These are phyloP conservation scores for Amazona finschi DNA, from an alignment of 2,797 vertebrate genomes.

Conservation along the genomic window DNA sequence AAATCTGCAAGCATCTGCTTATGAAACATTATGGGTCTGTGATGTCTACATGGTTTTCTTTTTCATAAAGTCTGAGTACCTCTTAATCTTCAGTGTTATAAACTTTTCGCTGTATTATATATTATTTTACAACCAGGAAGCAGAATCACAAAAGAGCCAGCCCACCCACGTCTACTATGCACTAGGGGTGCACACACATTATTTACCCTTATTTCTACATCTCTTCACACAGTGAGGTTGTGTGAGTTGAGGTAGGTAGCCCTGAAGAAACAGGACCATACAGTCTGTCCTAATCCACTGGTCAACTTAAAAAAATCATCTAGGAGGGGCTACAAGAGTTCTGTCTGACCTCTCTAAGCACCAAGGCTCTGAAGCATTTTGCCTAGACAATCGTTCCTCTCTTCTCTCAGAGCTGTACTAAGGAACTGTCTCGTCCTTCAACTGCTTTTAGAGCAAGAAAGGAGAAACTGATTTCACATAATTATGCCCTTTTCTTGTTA, in stretches of 20 bases:
- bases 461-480: background rate
- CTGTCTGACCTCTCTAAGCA: background rate
- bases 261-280: background rate
- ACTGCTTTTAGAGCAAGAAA: background rate
- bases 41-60: background rate
- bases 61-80: background rate
- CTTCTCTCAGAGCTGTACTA: background rate
- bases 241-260: background rate
- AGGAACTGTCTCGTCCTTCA: background rate
- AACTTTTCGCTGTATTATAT: background rate
- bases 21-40: background rate
- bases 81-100: background rate
- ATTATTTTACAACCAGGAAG: background rate
- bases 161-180: background rate
- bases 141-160: background rate
- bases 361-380: background rate
- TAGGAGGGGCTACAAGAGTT: background rate
- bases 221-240: background rate
- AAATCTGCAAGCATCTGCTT: background rate
- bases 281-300: background rate
- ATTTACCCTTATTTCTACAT: background rate
- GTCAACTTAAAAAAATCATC: background rate
- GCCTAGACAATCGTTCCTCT: background rate
- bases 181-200: background rate
- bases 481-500: slow-evolving; percentile 6